Evolutionary conservation across 2,113 vertebrate species (phyloP), one percentile per base, ranked within the genome.

Genomic region (Thamnaconus septentrionalis): DNA sequence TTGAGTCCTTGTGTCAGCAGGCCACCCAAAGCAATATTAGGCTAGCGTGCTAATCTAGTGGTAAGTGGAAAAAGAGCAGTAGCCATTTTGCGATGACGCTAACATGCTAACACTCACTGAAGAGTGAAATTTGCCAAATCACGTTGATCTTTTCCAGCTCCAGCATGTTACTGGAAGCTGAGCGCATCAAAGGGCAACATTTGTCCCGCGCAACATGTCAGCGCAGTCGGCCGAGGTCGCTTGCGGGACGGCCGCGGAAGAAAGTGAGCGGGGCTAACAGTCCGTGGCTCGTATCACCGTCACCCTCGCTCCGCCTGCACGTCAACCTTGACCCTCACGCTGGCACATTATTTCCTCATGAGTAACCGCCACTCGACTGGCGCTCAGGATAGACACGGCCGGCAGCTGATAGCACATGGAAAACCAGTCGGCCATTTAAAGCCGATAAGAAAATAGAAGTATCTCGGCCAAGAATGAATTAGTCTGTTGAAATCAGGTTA

Each of bases 401-500:
- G 79, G 60, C 72, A 69, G 71, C 79, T 80, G 89, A 90, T 89
- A 89, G 76, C 64, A 53, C 58, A 63, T 43, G 87, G 85, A 90
- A 90, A 89, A 69, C 68, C 61, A 57, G 67, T 9, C 8, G 4
- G 45, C 55, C 44, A 8, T 69, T 69, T 8, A 64, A 41, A 80
- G 6, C 64, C 40, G 77, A 88, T 90, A 83, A 88, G 70, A 71
- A 44, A 59, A 3, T 18, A 61, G 51, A 61, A 73, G 73, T 81
- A 62, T 61, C 69, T 76, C 8, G 41, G 18, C 3, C 59, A 78
- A 61, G 65, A 75, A 79, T 56, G 18, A 31, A 31, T 31, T 31
- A 31, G 18, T 31, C 18, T 31, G 18, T 31, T 31, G 18, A 31
- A 31, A 31, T 31, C 18, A 31, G 18, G 18, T 31, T 31, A 31